Conservation (phyloP, 2,797 vertebrate species). For the Margarornis squamiger region DNA sequence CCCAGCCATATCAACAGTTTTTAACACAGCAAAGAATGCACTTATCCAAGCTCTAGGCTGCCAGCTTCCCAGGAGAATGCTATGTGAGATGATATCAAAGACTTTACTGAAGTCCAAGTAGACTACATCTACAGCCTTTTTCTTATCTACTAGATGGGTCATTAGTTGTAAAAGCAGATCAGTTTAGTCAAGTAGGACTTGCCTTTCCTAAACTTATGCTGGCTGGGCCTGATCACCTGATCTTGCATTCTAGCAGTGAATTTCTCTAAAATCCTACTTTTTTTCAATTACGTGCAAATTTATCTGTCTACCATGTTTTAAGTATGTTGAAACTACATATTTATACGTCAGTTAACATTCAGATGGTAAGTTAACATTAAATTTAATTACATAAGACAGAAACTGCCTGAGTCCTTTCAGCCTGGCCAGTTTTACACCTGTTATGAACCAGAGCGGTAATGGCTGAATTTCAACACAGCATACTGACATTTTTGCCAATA, state of each 20-base stretch:
- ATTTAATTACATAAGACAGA: neutral
- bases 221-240: neutral
- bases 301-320: neutral
- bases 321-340: neutral
- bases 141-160: fast-evolving
- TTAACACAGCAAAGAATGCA: neutral
- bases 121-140: neutral
- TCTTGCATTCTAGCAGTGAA: neutral
- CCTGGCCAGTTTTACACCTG: neutral
- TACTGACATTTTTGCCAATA: neutral
- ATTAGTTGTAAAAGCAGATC: neutral
- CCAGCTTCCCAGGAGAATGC: neutral
- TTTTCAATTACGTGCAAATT: neutral
- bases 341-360: neutral
- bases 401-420: neutral
- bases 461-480: neutral
- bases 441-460: neutral
- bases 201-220: neutral
- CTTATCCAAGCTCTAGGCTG: too few relatives aligned
- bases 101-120: neutral
- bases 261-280: neutral
- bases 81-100: neutral
- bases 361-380: neutral
- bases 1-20: neutral
- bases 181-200: neutral